These are phyloP conservation scores for Prolemur simus DNA, from an alignment of 2,113 vertebrate species.

Conservation along the genomic window DNA sequence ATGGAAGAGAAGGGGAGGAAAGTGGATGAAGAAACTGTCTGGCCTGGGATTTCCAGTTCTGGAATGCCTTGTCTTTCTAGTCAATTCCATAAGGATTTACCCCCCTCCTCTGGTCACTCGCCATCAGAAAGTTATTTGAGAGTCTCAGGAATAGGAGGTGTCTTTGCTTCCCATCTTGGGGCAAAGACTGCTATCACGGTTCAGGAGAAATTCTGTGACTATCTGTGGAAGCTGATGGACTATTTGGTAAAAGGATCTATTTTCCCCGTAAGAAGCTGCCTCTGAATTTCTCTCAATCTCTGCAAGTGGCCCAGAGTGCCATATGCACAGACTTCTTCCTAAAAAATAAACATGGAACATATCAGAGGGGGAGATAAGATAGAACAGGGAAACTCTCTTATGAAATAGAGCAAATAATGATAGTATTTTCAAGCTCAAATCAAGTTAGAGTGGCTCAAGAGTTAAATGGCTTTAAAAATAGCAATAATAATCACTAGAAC, in stretches of 20 bases:
- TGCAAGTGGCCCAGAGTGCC: conserved; percentile 3
- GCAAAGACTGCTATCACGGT: not conserved
- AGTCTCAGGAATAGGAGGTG: not conserved
- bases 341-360: conserved; percentile 20
- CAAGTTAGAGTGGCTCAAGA: not conserved
- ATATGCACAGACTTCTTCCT: not conserved
- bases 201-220: not conserved
- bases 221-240: conserved; percentile 3
- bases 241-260: conserved; percentile 15
- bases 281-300: not conserved
- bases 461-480: conserved; percentile 36
- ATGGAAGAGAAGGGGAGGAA: not conserved
- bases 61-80: conserved; percentile 18
- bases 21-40: not conserved
- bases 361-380: not conserved
- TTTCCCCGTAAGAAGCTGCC: conserved; percentile 1
- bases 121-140: conserved; percentile 4
- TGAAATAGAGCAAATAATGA: conserved; percentile 15
- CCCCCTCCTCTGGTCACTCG: not conserved
- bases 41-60: not conserved
- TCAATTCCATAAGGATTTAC: not conserved
- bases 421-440: conserved; percentile 36
- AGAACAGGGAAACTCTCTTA: not conserved
- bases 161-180: not conserved
- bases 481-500: not conserved